These are phyloP conservation scores for Mesorhabditis belari DNA, from an alignment of 2,888 invertebrate genomes.

Conservation along the genomic window DNA sequence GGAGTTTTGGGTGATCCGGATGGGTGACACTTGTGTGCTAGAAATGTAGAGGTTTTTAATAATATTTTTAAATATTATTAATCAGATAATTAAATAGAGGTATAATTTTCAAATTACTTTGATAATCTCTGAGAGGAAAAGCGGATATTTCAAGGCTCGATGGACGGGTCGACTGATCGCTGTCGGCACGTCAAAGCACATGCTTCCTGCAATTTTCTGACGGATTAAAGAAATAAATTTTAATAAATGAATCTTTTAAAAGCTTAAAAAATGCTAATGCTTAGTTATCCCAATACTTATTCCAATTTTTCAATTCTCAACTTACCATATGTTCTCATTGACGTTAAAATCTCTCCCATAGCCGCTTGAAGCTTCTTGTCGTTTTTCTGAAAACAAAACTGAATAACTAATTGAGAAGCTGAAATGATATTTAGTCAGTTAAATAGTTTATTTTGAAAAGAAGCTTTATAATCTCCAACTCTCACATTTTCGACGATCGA, in stretches of 20 bases:
- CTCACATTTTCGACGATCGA: conserved; percentile 32
- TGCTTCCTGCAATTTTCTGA: conserved; percentile 3
- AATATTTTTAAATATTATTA: conserved; percentile 1
- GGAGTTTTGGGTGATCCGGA: conserved; percentile 44
- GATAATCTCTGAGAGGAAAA: conserved; percentile 41
- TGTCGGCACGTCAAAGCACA: conserved; percentile 36
- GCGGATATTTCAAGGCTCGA: conserved; percentile 45
- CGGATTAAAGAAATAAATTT: neutral
- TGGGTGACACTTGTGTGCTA: conserved; percentile 43
- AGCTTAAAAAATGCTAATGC: no score
- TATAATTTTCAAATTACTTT: conserved; percentile 18
- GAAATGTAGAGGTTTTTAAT: conserved; percentile 4
- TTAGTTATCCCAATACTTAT: no score
- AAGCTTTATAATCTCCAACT: no score
- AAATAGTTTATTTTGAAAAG: neutral
- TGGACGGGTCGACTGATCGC: conserved; percentile 44
- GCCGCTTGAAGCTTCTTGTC: conserved; percentile 27
- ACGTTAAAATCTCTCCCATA: conserved; percentile 21
- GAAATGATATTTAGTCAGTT: conserved; percentile 1
- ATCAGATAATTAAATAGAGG: neutral
- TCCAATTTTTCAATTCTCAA: no score
- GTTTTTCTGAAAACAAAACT: conserved; percentile 14
- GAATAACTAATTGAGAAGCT: neutral
- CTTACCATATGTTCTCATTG: conserved; percentile 13
- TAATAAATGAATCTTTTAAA: no score